Percentiles rank a stretch among this genome's conserved stretches.
Conservation (phyloP, 2,113 vertebrate species). For the Ophiodon elongatus region DNA sequence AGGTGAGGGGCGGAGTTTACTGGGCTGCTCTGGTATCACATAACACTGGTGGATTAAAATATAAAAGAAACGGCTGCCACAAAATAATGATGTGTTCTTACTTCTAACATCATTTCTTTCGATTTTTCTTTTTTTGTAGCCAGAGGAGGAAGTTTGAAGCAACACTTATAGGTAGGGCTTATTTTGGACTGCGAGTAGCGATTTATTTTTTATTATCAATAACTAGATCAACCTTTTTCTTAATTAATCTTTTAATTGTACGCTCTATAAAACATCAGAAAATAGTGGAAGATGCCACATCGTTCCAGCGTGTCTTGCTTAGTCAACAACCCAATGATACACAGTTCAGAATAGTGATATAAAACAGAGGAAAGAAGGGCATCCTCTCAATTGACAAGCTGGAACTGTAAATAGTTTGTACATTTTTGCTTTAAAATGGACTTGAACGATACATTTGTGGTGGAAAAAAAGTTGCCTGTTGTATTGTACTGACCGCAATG, state of each 20-base stretch:
- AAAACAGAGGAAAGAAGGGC: neutral
- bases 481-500: neutral
- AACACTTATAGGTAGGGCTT: neutral
- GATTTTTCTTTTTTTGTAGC: neutral
- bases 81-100: slow-evolving; percentile 21
- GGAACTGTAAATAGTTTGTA: neutral
- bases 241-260: neutral
- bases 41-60: slow-evolving; percentile 20
- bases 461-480: neutral
- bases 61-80: slow-evolving; percentile 15
- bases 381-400: neutral
- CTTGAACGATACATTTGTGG: neutral
- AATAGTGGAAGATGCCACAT: neutral
- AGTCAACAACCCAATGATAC: neutral
- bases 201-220: neutral
- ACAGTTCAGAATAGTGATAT: neutral
- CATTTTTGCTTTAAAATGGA: neutral
- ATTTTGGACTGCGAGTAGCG: neutral
- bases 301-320: neutral
- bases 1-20: slow-evolving; percentile 46
- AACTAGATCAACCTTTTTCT: neutral
- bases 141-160: slow-evolving; percentile 20
- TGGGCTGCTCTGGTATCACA: slow-evolving; percentile 28
- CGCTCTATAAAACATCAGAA: neutral
- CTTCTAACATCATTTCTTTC: neutral